phyloP scores from a whole-genome alignment of 2,888 invertebrate species.

The Spilarctia lutea region DNA sequence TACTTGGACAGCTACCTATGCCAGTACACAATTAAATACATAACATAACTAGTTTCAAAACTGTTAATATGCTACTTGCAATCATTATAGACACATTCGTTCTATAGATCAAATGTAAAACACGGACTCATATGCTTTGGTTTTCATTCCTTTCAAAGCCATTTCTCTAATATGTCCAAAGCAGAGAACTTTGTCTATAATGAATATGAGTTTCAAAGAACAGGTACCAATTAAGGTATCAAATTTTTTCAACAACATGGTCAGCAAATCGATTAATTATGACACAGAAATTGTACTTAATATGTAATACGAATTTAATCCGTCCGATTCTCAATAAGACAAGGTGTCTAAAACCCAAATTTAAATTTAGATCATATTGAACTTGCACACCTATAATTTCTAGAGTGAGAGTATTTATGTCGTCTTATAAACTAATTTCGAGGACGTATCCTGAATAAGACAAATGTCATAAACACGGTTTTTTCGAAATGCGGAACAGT shows the following conservation, averaged over 20 bases:
- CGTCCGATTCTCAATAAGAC: constrained; percentile 67
- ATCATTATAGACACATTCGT: constrained; percentile 44
- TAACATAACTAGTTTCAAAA: constrained; percentile 39
- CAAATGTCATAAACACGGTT: constrained; percentile 53
- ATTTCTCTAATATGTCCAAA: constrained; percentile 6
- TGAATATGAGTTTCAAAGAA: constrained; percentile 47
- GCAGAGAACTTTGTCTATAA: constrained; percentile 38
- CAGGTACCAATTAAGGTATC: constrained; percentile 55
- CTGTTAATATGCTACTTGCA: constrained; percentile 47
- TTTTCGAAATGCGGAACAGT: constrained; percentile 65
- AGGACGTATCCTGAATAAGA: constrained; percentile 64
- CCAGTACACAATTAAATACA: constrained; percentile 87
- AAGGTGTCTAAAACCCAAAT: constrained; percentile 46
- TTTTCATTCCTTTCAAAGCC: constrained; percentile 20
- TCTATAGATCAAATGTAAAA: constrained; percentile 19
- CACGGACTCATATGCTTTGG: constrained; percentile 21
- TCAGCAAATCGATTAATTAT: constrained; percentile 52
- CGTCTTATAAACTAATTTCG: constrained; percentile 79
- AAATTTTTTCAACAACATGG: constrained; percentile 54
- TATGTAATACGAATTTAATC: constrained; percentile 79
- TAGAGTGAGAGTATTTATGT: constrained; percentile 61
- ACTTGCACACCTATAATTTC: constrained; percentile 54
- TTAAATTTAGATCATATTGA: constrained; percentile 50
- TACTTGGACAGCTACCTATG: constrained; percentile 90
- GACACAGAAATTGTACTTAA: constrained; percentile 68